Evolutionary conservation across 2,113 vertebrate genomes (phyloP), one percentile per base, ranked within the genome.

Genomic region (Engystomops pustulosus): DNA sequence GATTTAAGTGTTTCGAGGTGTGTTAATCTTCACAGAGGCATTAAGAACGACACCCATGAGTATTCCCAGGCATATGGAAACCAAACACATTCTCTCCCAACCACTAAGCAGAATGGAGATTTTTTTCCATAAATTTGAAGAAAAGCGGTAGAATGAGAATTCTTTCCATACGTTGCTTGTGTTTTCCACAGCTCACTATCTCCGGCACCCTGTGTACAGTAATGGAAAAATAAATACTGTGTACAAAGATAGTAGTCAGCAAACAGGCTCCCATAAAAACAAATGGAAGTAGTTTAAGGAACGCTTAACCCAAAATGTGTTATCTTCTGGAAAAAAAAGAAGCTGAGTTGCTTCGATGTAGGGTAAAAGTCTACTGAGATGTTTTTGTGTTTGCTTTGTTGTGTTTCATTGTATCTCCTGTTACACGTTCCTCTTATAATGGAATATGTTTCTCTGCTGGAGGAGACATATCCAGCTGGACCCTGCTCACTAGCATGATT

Each of bases 41-140:
- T 80, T 49, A 68, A 80, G 60, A 80, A 80, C 36, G 62, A 30
- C 79, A 53, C 62, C 60, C 41, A 20, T 15, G 41, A 68, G 79
- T 18, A 25, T 47, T 68, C 9, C 11, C 9, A 51, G 44, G 67
- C 60, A 80, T 80, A 68, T 80, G 79, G 75, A 78, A 58, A 23
- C 34, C 75, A 51, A 68, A n/a, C 10, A 14, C 18, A 36, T 36
- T 34, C 53, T 34, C 38, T 34, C 38, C 49, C 41, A 25, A 69
- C 44, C 62, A 69, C 36, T 32, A 80, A 68, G 79, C 62, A 80
- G 20, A 51, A 80, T 69, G 38, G 41, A 17, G 32, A 53, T 67
- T 68, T 80, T 80, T 27, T 6, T n/a, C 27, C 49, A 78, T 78
- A 78, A 80, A 47, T 49, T 49, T 51, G 30, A 30, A 23, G 23